A percentile compares a stretch with the other conserved stretches of the same genome.
Conservation (phyloP, 2,888 invertebrate species). For the Eupithecia centaureata region DNA sequence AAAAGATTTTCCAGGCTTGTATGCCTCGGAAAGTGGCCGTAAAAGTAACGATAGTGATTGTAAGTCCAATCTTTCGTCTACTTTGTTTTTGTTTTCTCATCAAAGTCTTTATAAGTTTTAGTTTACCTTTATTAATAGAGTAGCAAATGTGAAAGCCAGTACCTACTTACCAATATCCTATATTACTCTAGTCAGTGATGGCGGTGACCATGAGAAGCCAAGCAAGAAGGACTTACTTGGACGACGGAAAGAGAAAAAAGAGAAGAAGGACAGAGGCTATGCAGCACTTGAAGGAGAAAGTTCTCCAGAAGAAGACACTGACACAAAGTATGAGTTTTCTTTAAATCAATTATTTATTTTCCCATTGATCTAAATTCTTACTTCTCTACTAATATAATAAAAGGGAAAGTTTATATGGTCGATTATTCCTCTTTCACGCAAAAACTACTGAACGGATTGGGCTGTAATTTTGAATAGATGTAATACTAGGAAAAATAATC, state of each 20-base stretch:
- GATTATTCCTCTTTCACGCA: too few relatives aligned
- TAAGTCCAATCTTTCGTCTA: slow-evolving; percentile 72
- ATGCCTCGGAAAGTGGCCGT: slow-evolving; percentile 91
- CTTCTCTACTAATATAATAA: too few relatives aligned
- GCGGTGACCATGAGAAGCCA: slow-evolving; percentile 90
- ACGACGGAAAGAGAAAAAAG: slow-evolving; percentile 93
- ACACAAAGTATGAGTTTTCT: slow-evolving; percentile 86
- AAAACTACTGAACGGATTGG: too few relatives aligned
- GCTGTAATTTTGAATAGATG: too few relatives aligned
- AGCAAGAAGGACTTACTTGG: slow-evolving; percentile 92
- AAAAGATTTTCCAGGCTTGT: slow-evolving; percentile 94
- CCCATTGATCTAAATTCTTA: neutral
- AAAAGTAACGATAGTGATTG: slow-evolving; percentile 93
- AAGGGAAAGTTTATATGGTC: too few relatives aligned
- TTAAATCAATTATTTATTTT: neutral
- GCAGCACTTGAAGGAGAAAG: slow-evolving; percentile 96
- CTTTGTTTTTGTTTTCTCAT: neutral
- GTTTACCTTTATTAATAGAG: too few relatives aligned
- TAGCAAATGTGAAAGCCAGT: neutral
- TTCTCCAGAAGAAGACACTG: slow-evolving; percentile 94
- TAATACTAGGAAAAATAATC: too few relatives aligned
- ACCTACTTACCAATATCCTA: neutral
- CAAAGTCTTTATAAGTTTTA: too few relatives aligned
- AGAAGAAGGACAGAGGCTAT: slow-evolving; percentile 93
- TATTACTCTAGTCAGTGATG: slow-evolving; percentile 88